A percentile compares a stretch with the other conserved stretches of the same genome.
Evolutionary conservation across 1,140 invertebrate species (phyloP).

Genomic region (Kradibia gibbosae): DNA sequence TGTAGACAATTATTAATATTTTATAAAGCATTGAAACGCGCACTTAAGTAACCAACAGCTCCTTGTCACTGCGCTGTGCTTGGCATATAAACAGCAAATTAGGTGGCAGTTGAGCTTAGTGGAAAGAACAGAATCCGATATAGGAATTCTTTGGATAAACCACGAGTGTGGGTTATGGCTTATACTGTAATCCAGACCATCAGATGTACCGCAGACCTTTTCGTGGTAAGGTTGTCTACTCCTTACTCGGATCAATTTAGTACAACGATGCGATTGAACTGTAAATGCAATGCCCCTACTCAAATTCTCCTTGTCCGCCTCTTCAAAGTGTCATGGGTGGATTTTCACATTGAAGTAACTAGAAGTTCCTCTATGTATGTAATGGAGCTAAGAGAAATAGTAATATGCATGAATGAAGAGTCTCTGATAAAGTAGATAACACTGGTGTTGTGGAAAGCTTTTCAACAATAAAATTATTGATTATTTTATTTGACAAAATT

Average conservation of each 20-base stretch:
- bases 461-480: neutral
- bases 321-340: neutral
- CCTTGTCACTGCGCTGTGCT: neutral
- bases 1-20: constrained; percentile 25
- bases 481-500: too few species aligned
- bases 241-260: constrained; percentile 42
- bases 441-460: neutral
- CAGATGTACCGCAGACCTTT: constrained; percentile 14
- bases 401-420: neutral
- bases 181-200: neutral
- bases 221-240: constrained; percentile 30
- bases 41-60: neutral
- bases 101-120: neutral
- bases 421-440: neutral
- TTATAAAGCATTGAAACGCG: neutral
- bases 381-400: neutral
- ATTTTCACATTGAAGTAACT: constrained; percentile 5
- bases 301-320: neutral
- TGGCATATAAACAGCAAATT: constrained; percentile 44
- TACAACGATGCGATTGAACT: constrained; percentile 45
- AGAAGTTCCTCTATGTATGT: neutral
- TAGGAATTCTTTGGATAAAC: constrained; percentile 26
- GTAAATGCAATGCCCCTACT: neutral
- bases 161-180: constrained; percentile 26
- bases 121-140: constrained; percentile 28